phyloP scores from a whole-genome alignment of 2,797 vertebrate species.

The Manis pentadactyla region DNA sequence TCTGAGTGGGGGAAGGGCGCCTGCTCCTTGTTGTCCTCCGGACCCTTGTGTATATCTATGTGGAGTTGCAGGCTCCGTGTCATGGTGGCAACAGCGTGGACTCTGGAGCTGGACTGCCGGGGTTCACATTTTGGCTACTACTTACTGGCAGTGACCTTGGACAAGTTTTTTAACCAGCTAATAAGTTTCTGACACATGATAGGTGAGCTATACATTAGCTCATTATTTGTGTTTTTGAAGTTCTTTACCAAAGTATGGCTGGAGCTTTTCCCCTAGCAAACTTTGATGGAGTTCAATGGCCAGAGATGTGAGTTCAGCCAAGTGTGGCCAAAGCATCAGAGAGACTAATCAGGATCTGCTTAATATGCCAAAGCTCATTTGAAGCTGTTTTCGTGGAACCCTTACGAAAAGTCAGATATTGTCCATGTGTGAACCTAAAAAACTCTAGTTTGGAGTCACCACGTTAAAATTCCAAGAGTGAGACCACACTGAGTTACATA shows the following conservation, averaged over 20 bases:
- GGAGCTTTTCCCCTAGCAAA: not conserved
- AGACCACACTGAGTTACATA: too few species aligned
- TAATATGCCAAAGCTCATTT: too few species aligned
- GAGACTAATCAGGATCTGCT: too few species aligned
- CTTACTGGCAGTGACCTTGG: not conserved
- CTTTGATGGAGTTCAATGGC: not conserved
- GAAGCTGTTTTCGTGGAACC: too few species aligned
- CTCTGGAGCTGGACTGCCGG: not conserved
- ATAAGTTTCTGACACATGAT: not conserved
- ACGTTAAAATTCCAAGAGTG: too few species aligned
- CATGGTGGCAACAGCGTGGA: not conserved
- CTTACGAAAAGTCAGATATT: too few species aligned
- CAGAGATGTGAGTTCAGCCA: too few species aligned
- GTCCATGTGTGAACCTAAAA: too few species aligned
- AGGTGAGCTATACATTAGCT: not conserved
- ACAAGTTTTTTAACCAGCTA: not conserved
- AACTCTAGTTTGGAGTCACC: too few species aligned
- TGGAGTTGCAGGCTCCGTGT: not conserved
- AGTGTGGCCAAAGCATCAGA: too few species aligned
- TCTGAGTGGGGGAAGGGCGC: not conserved
- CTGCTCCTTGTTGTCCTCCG: not conserved
- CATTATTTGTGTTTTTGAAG: not conserved
- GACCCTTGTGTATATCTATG: fast-evolving
- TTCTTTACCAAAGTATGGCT: not conserved
- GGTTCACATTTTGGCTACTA: not conserved